Evolutionary conservation across 2,113 vertebrate genomes (phyloP).

Genomic region (Poicephalus gulielmi): DNA sequence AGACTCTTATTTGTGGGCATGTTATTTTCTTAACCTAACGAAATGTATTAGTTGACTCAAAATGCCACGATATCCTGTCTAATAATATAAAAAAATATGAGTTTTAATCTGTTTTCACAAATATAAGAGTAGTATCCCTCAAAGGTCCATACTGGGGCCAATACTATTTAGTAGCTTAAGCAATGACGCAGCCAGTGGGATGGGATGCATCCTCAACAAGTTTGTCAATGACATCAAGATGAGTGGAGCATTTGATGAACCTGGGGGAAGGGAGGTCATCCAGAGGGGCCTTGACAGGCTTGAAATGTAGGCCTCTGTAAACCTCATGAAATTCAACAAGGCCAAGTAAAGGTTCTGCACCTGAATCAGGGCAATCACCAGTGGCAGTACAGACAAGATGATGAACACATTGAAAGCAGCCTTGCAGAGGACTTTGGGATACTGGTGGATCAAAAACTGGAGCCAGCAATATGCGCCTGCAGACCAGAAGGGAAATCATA

Average conservation of each 20-base stretch:
- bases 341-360: background rate
- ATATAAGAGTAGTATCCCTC: too few species aligned
- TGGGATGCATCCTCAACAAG: background rate
- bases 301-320: background rate
- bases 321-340: background rate
- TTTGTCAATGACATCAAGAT: background rate
- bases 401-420: fast-evolving
- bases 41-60: too few species aligned
- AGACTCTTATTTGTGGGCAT: too few species aligned
- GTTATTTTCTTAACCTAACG: too few species aligned
- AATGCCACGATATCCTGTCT: too few species aligned
- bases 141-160: background rate
- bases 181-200: background rate
- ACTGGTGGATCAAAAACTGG: background rate
- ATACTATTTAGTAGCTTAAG: background rate
- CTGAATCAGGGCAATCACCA: background rate
- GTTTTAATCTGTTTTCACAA: too few species aligned
- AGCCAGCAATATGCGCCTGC: background rate
- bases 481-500: background rate
- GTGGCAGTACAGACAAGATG: background rate
- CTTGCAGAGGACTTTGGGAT: background rate
- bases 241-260: background rate
- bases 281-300: background rate
- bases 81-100: too few species aligned
- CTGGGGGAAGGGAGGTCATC: background rate